Conservation (phyloP, 92 coral and sea anemone species). For the Hydrozoanthus gracilis region DNA sequence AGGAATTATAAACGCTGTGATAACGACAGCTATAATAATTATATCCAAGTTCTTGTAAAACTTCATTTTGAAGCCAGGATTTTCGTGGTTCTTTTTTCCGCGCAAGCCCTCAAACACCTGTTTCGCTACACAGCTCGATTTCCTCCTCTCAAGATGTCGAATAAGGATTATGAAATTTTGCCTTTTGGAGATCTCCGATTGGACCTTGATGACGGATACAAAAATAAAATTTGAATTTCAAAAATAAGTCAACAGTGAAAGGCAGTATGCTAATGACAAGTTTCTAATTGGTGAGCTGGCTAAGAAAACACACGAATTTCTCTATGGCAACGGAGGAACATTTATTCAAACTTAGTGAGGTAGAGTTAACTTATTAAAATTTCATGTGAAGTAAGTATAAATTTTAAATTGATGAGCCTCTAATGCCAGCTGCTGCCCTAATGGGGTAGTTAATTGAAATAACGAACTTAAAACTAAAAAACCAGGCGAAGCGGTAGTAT, state of each 20-base stretch:
- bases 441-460: too few relatives aligned
- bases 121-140: background rate
- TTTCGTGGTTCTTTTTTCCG: background rate
- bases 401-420: background rate
- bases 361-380: slow-evolving; percentile 19
- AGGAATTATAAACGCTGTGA: slow-evolving; percentile 33
- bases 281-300: slow-evolving; percentile 41
- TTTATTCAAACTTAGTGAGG: slow-evolving; percentile 28
- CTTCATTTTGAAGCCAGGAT: slow-evolving; percentile 9
- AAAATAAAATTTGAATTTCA: slow-evolving; percentile 70
- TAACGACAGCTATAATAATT: background rate
- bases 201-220: slow-evolving; percentile 54
- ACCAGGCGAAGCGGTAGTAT: too few relatives aligned
- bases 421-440: too few relatives aligned
- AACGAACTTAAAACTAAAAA: too few relatives aligned
- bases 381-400: slow-evolving; percentile 5
- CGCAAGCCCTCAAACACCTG: slow-evolving; percentile 26
- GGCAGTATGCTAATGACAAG: slow-evolving; percentile 58
- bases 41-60: background rate
- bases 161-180: slow-evolving; percentile 19
- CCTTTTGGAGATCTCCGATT: slow-evolving; percentile 51
- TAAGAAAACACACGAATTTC: background rate
- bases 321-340: slow-evolving; percentile 27
- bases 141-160: slow-evolving; percentile 44
- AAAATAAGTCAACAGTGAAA: slow-evolving; percentile 54